Evolutionary conservation across 2,888 invertebrate genomes (phyloP).

Genomic region (Sphinx pinastri): DNA sequence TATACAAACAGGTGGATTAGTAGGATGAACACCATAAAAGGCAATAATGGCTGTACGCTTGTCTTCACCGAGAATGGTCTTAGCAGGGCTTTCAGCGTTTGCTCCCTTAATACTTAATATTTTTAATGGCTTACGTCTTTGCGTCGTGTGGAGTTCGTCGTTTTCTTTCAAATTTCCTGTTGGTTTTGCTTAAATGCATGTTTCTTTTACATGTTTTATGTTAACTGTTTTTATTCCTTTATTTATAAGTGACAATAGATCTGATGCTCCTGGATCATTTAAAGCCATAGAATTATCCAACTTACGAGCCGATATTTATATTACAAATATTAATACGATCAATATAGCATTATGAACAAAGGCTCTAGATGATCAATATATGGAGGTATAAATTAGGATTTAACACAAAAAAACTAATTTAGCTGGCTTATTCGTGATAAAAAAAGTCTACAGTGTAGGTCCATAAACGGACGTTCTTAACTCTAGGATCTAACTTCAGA

Average conservation of each 20-base stretch:
- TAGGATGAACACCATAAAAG: constrained; percentile 15
- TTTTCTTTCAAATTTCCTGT: background rate
- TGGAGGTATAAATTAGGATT: too few relatives aligned
- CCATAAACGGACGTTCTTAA: too few relatives aligned
- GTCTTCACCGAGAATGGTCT: constrained; percentile 13
- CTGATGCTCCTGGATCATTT: too few relatives aligned
- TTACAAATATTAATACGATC: too few relatives aligned
- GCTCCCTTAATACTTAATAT: constrained; percentile 15
- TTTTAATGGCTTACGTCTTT: constrained; percentile 18
- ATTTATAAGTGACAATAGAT: background rate
- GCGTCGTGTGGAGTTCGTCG: background rate
- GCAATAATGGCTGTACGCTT: constrained; percentile 16
- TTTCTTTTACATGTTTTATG: background rate
- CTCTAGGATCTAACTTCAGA: too few relatives aligned
- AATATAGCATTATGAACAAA: too few relatives aligned
- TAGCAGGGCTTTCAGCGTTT: constrained; percentile 13
- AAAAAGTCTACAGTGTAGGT: too few relatives aligned
- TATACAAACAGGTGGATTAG: constrained; percentile 22
- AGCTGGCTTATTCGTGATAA: too few relatives aligned
- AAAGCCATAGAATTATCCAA: too few relatives aligned
- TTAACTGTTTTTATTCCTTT: background rate
- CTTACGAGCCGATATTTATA: too few relatives aligned
- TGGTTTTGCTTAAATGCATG: background rate
- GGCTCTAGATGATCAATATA: too few relatives aligned
- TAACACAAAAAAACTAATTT: too few relatives aligned